Evolutionary conservation across 2,113 vertebrate species (phyloP).

Genomic region (Dolichallabes microphthalmus): DNA sequence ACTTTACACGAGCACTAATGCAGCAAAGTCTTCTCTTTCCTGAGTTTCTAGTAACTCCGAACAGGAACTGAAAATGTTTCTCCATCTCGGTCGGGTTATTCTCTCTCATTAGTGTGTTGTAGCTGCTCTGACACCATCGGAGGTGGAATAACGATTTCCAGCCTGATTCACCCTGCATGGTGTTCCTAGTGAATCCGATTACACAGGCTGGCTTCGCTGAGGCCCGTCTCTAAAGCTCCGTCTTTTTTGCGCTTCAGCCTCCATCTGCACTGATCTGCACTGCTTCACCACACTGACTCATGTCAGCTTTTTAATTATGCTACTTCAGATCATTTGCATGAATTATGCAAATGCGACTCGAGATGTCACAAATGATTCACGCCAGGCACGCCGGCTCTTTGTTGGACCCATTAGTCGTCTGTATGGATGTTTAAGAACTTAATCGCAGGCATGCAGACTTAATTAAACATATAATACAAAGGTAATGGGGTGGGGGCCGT

Average conservation of each 20-base stretch:
- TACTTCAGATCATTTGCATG: constrained; percentile 52
- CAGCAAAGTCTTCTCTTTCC: not conserved
- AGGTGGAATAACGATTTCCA: constrained; percentile 14
- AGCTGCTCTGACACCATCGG: constrained; percentile 27
- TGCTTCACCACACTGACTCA: constrained; percentile 47
- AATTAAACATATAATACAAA: constrained; percentile 42
- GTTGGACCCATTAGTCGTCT: constrained; percentile 36
- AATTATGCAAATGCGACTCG: constrained; percentile 51
- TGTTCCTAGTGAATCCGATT: constrained; percentile 38
- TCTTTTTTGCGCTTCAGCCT: constrained; percentile 13
- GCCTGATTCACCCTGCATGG: constrained; percentile 6
- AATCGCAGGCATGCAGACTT: constrained; percentile 27
- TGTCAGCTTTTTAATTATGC: constrained; percentile 54
- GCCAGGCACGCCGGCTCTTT: constrained; percentile 17
- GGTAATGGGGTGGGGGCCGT: constrained; percentile 41
- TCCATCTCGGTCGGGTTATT: not conserved
- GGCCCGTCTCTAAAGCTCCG: constrained; percentile 34
- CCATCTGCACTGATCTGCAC: constrained; percentile 19
- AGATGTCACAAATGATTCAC: constrained; percentile 50
- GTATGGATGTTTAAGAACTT: constrained; percentile 40
- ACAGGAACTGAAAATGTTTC: not conserved
- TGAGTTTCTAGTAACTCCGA: not conserved
- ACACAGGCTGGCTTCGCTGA: constrained; percentile 31
- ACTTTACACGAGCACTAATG: not conserved
- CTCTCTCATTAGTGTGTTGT: not conserved